phyloP scores from a whole-genome alignment of 2,888 invertebrate genomes.

The Kuschelorhynchus macadamiae region DNA sequence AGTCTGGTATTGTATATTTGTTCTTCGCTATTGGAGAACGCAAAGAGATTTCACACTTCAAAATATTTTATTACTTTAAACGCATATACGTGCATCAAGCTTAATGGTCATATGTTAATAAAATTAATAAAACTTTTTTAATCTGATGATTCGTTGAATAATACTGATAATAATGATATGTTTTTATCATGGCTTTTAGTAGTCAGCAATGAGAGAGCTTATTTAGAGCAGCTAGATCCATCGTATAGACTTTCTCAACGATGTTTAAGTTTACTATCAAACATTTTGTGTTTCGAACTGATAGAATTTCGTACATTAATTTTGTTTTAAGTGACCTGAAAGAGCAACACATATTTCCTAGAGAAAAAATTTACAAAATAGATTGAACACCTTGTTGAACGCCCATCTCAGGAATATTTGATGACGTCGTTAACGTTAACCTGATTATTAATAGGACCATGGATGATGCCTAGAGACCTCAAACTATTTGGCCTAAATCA shows the following conservation, averaged over 20 bases:
- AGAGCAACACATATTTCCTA: too few relatives aligned
- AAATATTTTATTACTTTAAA: not conserved
- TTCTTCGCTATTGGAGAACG: not conserved
- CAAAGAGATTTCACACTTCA: not conserved
- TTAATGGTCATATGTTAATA: not conserved
- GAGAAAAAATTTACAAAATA: too few relatives aligned
- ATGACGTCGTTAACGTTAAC: too few relatives aligned
- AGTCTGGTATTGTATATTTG: not conserved
- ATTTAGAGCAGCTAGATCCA: constrained; percentile 1
- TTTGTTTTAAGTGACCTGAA: too few relatives aligned
- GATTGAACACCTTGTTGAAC: too few relatives aligned
- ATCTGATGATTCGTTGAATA: not conserved
- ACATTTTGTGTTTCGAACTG: not conserved
- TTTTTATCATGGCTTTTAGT: not conserved
- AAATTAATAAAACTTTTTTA: not conserved
- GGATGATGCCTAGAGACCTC: too few relatives aligned
- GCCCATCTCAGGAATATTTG: too few relatives aligned
- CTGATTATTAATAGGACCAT: too few relatives aligned
- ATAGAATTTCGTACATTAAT: too few relatives aligned
- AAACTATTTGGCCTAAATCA: too few relatives aligned
- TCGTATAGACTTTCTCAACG: not conserved
- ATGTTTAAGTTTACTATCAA: constrained; percentile 6
- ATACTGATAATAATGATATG: not conserved
- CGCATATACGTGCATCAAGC: not conserved
- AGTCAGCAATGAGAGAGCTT: constrained; percentile 3